These are phyloP conservation scores for Ammodytes marinus DNA, from an alignment of 2,113 vertebrate species.

Conservation along the genomic window DNA sequence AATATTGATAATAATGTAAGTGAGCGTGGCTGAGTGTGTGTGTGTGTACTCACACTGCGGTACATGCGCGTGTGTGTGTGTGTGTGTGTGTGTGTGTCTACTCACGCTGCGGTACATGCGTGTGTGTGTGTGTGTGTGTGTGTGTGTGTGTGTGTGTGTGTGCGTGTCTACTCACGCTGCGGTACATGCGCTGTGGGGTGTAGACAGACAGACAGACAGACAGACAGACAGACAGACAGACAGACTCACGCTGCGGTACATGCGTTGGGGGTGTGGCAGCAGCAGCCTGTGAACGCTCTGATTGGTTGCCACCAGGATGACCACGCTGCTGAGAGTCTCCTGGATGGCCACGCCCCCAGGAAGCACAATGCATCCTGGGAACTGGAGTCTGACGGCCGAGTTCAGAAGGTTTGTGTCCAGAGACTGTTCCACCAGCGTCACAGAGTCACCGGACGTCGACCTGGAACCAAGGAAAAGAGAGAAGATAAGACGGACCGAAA, in stretches of 20 bases:
- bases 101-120: no score
- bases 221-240: no score
- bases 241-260: slow-evolving; percentile 94
- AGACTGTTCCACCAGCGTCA: slow-evolving; percentile 93
- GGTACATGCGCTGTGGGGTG: no score
- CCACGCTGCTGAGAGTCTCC: slow-evolving; percentile 89
- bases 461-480: no score
- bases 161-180: no score
- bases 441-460: slow-evolving; percentile 88
- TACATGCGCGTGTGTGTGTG: no score
- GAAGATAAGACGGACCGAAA: background rate
- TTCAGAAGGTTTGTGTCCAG: slow-evolving; percentile 93
- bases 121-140: no score
- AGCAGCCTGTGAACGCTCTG: slow-evolving; percentile 92
- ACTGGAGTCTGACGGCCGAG: slow-evolving; percentile 87
- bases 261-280: slow-evolving; percentile 91
- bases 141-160: background rate
- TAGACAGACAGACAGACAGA: no score
- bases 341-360: slow-evolving; percentile 91
- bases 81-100: no score
- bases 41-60: no score
- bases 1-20: no score
- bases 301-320: slow-evolving; percentile 90
- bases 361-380: slow-evolving; percentile 88
- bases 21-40: no score